Percentiles rank a stretch among this genome's conserved stretches.
Conservation (phyloP, 2,113 vertebrate species). For the Pardalotus punctatus region DNA sequence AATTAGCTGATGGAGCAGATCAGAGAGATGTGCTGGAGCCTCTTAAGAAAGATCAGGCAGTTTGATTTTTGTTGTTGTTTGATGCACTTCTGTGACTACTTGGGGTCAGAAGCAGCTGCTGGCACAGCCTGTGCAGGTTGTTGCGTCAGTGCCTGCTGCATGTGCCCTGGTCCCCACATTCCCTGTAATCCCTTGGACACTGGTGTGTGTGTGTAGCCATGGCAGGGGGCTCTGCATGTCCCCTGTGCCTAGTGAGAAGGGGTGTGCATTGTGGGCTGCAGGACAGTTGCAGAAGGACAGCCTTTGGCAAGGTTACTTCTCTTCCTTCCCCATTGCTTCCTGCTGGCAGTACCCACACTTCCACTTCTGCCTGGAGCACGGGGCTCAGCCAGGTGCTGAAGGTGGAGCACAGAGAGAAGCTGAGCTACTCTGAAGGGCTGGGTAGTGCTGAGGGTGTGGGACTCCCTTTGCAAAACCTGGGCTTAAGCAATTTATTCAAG, state of each 20-base stretch:
- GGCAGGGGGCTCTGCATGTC: background rate
- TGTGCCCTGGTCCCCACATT: background rate
- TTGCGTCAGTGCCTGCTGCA: background rate
- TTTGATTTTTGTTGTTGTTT: background rate
- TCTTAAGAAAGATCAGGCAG: background rate
- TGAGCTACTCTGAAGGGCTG: background rate
- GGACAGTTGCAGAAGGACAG: background rate
- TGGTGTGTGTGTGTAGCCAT: rapidly evolving
- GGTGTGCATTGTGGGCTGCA: background rate
- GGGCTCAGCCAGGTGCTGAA: background rate
- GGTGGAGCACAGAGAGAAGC: background rate
- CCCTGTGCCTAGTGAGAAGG: background rate
- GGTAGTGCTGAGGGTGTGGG: background rate
- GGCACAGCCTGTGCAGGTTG: background rate
- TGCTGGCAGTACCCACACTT: background rate
- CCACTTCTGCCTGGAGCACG: rapidly evolving
- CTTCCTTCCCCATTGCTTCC: background rate
- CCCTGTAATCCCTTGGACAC: rapidly evolving
- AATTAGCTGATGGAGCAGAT: background rate
- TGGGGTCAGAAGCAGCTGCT: background rate
- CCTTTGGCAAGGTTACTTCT: background rate
- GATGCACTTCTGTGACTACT: background rate
- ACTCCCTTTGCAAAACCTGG: background rate
- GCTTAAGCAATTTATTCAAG: background rate
- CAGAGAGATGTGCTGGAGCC: background rate